These are phyloP conservation scores for Poecilia latipinna DNA, from an alignment of 2,113 vertebrate species.

Conservation along the genomic window DNA sequence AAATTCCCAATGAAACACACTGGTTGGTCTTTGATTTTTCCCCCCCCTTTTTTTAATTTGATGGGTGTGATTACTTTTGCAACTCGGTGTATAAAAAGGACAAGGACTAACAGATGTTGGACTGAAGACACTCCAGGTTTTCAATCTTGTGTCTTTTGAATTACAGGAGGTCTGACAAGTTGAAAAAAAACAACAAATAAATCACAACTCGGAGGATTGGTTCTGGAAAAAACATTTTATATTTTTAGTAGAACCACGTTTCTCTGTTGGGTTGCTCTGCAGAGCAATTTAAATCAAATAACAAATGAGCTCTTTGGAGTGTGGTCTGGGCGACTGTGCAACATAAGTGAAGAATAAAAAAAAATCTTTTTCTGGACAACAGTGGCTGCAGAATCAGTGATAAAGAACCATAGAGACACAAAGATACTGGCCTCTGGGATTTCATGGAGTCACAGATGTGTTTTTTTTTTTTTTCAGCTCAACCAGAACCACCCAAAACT, in stretches of 20 bases:
- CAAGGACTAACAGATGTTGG: no score
- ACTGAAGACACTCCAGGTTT: no score
- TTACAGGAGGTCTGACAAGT: background rate
- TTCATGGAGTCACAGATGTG: constrained; percentile 39
- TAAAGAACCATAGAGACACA: constrained; percentile 29
- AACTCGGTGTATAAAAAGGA: no score
- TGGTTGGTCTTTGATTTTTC: background rate
- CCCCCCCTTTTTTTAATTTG: background rate
- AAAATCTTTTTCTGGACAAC: constrained; percentile 57
- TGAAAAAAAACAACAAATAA: constrained; percentile 23
- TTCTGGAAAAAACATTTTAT: constrained; percentile 75
- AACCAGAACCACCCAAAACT: constrained; percentile 61
- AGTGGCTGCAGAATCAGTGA: constrained; percentile 37
- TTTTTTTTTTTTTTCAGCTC: constrained; percentile 20
- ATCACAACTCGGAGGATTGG: constrained; percentile 34
- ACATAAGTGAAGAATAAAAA: constrained; percentile 44
- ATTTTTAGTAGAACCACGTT: constrained; percentile 66
- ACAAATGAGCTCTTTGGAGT: constrained; percentile 62
- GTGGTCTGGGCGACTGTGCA: constrained; percentile 49
- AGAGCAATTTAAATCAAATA: constrained; percentile 57
- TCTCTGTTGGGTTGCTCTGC: constrained; percentile 57
- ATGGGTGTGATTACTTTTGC: background rate
- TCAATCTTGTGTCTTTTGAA: background rate
- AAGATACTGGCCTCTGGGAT: constrained; percentile 48
- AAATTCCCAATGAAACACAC: background rate